These are phyloP conservation scores for Xyliphius kryptos DNA, from an alignment of 2,113 vertebrate species.

Conservation along the genomic window DNA sequence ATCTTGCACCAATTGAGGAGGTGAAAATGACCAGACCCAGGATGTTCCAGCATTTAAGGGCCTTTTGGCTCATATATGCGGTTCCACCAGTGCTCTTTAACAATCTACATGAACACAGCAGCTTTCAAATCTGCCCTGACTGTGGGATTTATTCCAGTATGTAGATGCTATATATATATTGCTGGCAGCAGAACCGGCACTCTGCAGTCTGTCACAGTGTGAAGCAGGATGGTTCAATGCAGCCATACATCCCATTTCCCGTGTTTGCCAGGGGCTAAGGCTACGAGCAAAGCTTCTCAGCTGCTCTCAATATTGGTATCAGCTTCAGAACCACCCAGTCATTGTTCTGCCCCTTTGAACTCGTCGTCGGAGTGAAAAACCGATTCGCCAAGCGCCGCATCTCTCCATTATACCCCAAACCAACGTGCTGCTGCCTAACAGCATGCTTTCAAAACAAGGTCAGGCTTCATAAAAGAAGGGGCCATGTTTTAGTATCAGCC, in stretches of 20 bases:
- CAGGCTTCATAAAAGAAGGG: slow-evolving; percentile 24
- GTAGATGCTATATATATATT: slow-evolving; percentile 3
- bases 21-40: no score
- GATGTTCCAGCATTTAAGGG: no score
- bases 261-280: slow-evolving; percentile 9
- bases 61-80: no score
- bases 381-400: slow-evolving; percentile 3
- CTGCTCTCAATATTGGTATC: neutral
- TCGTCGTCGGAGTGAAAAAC: slow-evolving; percentile 10
- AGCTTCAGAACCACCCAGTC: slow-evolving; percentile 3
- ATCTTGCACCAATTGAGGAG: no score
- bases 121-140: neutral
- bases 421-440: slow-evolving; percentile 24
- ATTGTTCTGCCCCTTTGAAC: slow-evolving; percentile 19
- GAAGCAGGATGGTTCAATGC: slow-evolving; percentile 20
- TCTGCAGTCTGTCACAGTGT: slow-evolving; percentile 8
- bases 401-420: slow-evolving; percentile 21
- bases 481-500: slow-evolving; percentile 9
- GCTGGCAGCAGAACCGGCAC: slow-evolving; percentile 6
- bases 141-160: slow-evolving; percentile 5
- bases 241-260: slow-evolving; percentile 11
- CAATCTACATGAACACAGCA: no score
- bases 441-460: slow-evolving; percentile 32
- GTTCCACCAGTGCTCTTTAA: no score
- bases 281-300: neutral